Base-by-base conservation (phyloP, 2,888 invertebrate genomes). In the Pecten maximus region DNA sequence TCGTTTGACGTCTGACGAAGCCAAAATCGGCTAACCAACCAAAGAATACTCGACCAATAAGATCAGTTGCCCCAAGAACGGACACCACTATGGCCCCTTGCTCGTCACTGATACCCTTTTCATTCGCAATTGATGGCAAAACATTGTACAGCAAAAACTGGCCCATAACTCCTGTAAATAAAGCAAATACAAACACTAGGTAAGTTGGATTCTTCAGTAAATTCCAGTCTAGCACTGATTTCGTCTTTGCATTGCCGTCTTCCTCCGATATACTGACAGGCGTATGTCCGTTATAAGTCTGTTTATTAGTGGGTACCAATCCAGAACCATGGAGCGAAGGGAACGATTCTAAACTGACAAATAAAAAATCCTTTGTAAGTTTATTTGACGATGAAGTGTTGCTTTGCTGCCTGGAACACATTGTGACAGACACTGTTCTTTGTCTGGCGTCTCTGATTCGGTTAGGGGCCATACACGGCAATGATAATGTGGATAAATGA, bases 61-160 rank as follows among this genome's bases (percentile, higher is more conserved):
- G 44, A 50, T 90, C 90, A 39, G 74, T 39, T 40, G 86, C 40
- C 8, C 90, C 90, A 1, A 90, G 54, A 19, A 90, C 40, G 15
- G 90, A 90, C 48, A 90, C 90, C 28, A 28, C 23, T 16, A 90
- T 12, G 6, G 90, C 88, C 1, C 90, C 90, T 40, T 90, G 87
- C 15, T 48, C 40, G 6, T 90, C 90, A n/a, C 44, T 40, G n/a
- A 90, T 87, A 12, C 88, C 87, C 4, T 28, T 50, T 40, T 90
- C 90, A 16, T 87, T 50, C 2, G 89, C 90, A 3, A 90, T 3
- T 15, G 90, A 39, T 12, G 90, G 90, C 1, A 87, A n/a, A 6
- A 88, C 40, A 40, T 88, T 90, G 87, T 40, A 90, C 6, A 89
- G 15, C 16, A 40, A 35, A 40, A 89, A 89, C 28, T 90, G 90